A percentile compares a stretch with the other conserved stretches of the same genome.
phyloP scores from a whole-genome alignment of 2,888 invertebrate genomes.

The Idaea straminata region DNA sequence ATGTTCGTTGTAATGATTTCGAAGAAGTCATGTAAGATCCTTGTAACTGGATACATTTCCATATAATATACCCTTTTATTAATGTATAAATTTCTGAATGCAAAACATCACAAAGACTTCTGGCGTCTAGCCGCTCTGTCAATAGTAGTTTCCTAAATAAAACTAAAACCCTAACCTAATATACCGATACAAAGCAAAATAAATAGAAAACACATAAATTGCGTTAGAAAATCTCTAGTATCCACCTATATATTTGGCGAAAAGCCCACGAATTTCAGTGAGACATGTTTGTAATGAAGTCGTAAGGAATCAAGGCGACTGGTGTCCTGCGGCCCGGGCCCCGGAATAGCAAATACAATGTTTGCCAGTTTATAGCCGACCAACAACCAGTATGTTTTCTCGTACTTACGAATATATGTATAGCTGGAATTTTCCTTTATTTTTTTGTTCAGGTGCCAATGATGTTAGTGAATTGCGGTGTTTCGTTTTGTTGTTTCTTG shows the following conservation, averaged over 20 bases:
- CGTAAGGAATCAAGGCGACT: constrained; percentile 15
- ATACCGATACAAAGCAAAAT: constrained; percentile 1
- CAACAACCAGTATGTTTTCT: background rate
- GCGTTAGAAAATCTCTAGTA: background rate
- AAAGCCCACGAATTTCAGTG: constrained; percentile 14
- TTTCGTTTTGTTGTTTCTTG: background rate
- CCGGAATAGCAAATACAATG: constrained; percentile 17
- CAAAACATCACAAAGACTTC: background rate
- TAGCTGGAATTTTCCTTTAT: background rate
- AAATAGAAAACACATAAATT: constrained; percentile 7
- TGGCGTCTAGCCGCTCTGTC: background rate
- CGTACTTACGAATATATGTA: constrained; percentile 8
- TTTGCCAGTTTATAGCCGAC: constrained; percentile 15
- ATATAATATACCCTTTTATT: no score
- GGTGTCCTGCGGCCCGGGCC: constrained; percentile 7
- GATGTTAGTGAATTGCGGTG: background rate
- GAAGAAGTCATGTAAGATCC: background rate
- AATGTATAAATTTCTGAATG: background rate
- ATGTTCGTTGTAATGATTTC: background rate
- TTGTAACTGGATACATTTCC: background rate
- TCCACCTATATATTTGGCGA: constrained; percentile 2
- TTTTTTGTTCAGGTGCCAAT: background rate
- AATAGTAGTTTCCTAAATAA: background rate
- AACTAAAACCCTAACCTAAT: background rate
- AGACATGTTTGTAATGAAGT: constrained; percentile 20